Evolutionary conservation across 2,113 vertebrate species (phyloP), one percentile per base, ranked within the genome.

Genomic region (Sapayoa aenigma): DNA sequence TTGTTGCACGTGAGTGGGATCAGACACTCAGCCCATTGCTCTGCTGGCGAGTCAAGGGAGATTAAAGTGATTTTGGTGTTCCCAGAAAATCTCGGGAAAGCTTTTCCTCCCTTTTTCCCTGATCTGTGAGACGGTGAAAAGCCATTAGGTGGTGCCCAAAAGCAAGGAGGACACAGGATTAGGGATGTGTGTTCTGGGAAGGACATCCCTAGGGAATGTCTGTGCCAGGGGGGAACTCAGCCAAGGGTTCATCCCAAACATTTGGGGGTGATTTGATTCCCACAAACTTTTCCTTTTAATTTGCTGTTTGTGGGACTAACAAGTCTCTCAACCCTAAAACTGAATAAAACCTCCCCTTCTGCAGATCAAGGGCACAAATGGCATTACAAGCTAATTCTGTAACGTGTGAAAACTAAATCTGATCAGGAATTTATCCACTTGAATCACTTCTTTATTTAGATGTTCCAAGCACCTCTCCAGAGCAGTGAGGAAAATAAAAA

Each of bases 61-160:
- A 41, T 75, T 46, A 49, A 49, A 46, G 33, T 35, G 55, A 30
- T 80, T 88, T 65, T 65, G 15, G 7, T 7, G 49, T 73, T 85
- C 28, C 55, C 78, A 23, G 58, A 23, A 23, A 63, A 14, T 22
- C 5, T 0, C 8, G 23, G 50, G 52, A 80, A 89, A 22, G 49
- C 2, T 6, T 7, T 9, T 35, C 12, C 58, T 39, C 4, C 0
- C 5, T 23, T 12, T 21, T 8, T 1, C 4, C 25, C 49, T 10
- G 9, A 1, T 39, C 53, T 83, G 49, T 50, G 75, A 90, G 62
- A 49, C 18, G 1, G 37, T 7, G 52, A 84, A 78, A 65, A 82
- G 42, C 81, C 78, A 12, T 75, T 50, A 94, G 74, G 58, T 95
- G 90, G 87, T 85, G 87, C 87, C 88, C 77, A 68, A 87, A 67